These are phyloP conservation scores for Porites lutea DNA, from an alignment of 64 coral and sea anemone species.

Conservation along the genomic window DNA sequence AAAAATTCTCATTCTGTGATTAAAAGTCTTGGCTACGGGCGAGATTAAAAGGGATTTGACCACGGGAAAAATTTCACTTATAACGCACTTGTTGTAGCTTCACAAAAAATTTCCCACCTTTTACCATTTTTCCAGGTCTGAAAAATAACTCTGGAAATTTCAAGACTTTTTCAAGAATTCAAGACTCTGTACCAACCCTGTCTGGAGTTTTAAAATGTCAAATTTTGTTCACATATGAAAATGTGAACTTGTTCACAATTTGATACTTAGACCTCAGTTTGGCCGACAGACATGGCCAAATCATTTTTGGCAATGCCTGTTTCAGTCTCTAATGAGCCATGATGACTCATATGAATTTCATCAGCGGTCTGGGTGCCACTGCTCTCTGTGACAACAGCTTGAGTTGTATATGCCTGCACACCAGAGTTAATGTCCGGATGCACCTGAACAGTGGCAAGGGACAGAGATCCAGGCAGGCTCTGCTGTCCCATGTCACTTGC, in stretches of 20 bases:
- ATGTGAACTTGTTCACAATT: not conserved
- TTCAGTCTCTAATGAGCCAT: slow-evolving; percentile 65
- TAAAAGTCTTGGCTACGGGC: too few relatives aligned
- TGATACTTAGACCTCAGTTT: slow-evolving; percentile 45
- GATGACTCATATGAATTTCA: slow-evolving; percentile 92
- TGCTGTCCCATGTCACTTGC: slow-evolving; percentile 63
- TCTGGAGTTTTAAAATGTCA: too few relatives aligned
- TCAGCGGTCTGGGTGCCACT: slow-evolving; percentile 91
- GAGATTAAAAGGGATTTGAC: too few relatives aligned
- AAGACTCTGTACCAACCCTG: too few relatives aligned
- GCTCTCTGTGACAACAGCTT: slow-evolving; percentile 85
- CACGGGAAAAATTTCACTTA: too few relatives aligned
- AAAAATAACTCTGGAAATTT: too few relatives aligned
- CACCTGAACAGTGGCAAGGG: slow-evolving; percentile 75
- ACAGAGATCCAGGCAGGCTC: slow-evolving; percentile 48
- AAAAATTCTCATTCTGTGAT: too few relatives aligned
- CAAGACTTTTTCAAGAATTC: too few relatives aligned
- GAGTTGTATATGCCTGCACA: slow-evolving; percentile 74
- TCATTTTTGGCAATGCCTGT: slow-evolving; percentile 79
- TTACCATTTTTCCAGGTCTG: too few relatives aligned
- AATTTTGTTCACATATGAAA: not conserved
- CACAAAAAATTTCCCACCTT: too few relatives aligned
- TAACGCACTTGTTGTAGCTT: too few relatives aligned
- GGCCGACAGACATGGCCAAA: slow-evolving; percentile 53
- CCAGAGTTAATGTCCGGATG: slow-evolving; percentile 75